A percentile compares a stretch with the other conserved stretches of the same genome.
These are phyloP conservation scores for Rhombomys opimus DNA, from an alignment of 2,113 vertebrate genomes.

Conservation along the genomic window DNA sequence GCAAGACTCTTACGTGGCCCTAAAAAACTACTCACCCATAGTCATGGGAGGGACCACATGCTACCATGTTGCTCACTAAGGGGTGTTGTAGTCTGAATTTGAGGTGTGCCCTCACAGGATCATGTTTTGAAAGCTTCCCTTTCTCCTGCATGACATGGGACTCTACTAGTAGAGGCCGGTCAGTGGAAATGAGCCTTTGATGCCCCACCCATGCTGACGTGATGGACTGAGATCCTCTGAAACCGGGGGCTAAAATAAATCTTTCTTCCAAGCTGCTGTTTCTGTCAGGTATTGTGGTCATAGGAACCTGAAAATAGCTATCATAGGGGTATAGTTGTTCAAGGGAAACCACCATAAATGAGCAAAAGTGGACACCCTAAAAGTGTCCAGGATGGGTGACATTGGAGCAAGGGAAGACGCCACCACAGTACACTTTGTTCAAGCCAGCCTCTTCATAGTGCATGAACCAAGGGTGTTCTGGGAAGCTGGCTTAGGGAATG, in stretches of 20 bases:
- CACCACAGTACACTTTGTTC: too few relatives aligned
- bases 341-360: not conserved
- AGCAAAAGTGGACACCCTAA: not conserved
- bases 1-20: not conserved
- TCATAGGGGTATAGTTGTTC: not conserved
- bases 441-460: not conserved
- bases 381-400: not conserved
- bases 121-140: not conserved
- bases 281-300: not conserved
- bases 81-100: not conserved
- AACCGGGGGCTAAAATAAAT: not conserved
- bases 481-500: constrained; percentile 34
- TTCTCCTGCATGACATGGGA: not conserved
- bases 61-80: not conserved
- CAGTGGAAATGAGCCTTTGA: not conserved
- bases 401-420: not conserved
- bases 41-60: not conserved
- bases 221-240: not conserved
- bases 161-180: not conserved
- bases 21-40: not conserved
- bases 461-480: not conserved
- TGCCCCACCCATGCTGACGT: not conserved
- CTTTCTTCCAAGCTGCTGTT: not conserved
- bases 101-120: not conserved
- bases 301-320: not conserved